These are phyloP conservation scores for Apodemia duryi DNA, from an alignment of 2,888 invertebrate genomes.

Conservation along the genomic window DNA sequence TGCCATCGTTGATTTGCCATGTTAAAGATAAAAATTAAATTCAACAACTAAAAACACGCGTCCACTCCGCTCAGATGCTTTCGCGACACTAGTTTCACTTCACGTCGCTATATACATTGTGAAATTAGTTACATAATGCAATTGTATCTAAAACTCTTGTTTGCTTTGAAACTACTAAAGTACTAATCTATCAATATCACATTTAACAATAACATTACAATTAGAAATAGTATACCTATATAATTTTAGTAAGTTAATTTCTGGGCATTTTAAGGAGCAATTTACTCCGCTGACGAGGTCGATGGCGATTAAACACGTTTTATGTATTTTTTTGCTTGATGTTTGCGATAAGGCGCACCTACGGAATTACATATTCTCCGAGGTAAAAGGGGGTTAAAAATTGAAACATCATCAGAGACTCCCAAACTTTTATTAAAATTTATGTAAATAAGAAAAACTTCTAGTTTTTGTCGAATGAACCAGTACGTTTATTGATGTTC, in stretches of 20 bases:
- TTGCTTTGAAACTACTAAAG: not conserved
- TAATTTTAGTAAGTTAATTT: not conserved
- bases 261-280: not conserved
- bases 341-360: too few relatives aligned
- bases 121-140: not conserved
- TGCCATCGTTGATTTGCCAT: slow-evolving; percentile 12
- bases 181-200: not conserved
- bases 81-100: not conserved
- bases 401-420: too few relatives aligned
- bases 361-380: not conserved
- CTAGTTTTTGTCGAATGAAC: too few relatives aligned
- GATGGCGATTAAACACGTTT: too few relatives aligned
- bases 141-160: not conserved
- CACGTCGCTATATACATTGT: not conserved
- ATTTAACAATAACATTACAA: not conserved
- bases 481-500: too few relatives aligned
- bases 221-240: too few relatives aligned
- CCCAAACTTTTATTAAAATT: too few relatives aligned
- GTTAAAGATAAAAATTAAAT: not conserved
- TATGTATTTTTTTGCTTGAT: too few relatives aligned
- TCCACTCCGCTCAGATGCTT: not conserved
- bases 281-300: too few relatives aligned
- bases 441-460: too few relatives aligned
- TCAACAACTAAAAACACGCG: not conserved
- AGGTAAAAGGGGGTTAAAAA: too few relatives aligned